A percentile compares a stretch with the other conserved stretches of the same genome.
Evolutionary conservation across 2,888 invertebrate species (phyloP).

Genomic region (Oscheius sp.): DNA sequence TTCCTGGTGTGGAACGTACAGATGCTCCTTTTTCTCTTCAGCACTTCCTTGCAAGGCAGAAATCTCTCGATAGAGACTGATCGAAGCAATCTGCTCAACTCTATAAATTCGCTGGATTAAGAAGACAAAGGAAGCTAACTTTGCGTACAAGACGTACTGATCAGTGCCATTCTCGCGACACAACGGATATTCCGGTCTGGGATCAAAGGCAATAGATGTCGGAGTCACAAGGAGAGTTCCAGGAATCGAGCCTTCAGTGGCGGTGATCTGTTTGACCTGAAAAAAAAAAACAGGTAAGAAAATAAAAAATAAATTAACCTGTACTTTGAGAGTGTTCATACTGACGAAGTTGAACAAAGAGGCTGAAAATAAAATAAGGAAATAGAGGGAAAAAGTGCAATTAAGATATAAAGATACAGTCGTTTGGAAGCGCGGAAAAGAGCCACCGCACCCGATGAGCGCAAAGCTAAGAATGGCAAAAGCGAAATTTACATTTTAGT

Average conservation of each 20-base stretch:
- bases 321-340: no score
- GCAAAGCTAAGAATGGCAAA: no score
- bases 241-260: background rate
- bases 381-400: no score
- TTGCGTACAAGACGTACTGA: no score
- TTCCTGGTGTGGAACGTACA: background rate
- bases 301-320: no score
- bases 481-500: no score
- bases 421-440: no score
- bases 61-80: background rate
- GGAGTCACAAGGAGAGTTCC: background rate
- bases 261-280: background rate
- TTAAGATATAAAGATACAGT: no score
- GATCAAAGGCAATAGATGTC: background rate
- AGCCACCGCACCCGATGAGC: no score
- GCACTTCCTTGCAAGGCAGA: background rate
- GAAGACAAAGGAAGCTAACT: background rate
- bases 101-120: background rate
- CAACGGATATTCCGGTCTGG: background rate
- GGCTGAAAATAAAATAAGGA: no score
- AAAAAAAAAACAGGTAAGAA: background rate
- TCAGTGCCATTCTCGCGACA: no score
- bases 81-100: background rate
- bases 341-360: no score
- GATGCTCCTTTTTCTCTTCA: background rate